A percentile compares a stretch with the other conserved stretches of the same genome.
Conservation (phyloP, 2,113 vertebrate genomes). For the Pandion haliaetus region DNA sequence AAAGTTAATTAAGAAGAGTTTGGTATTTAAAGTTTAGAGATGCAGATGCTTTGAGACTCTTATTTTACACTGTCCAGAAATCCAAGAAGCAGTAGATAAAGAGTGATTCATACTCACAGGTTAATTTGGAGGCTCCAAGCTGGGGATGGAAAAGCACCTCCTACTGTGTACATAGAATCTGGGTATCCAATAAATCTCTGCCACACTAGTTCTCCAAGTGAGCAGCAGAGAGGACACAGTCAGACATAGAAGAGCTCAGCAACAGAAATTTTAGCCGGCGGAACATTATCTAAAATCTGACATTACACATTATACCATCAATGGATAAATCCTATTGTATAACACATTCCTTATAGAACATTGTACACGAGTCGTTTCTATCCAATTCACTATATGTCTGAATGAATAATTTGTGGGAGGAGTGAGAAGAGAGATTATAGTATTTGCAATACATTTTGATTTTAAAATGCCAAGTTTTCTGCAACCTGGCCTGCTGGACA, state of each 20-base stretch:
- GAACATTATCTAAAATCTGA: conserved; percentile 5
- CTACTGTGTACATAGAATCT: neutral
- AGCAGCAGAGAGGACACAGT: neutral
- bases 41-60: conserved; percentile 9
- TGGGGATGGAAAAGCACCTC: neutral
- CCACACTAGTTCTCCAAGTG: neutral
- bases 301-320: neutral
- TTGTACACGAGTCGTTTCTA: neutral
- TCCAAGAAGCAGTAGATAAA: neutral
- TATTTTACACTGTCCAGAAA: conserved; percentile 22
- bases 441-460: conserved; percentile 48
- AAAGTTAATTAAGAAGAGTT: conserved; percentile 60
- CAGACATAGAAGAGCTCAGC: neutral
- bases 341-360: neutral
- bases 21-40: conserved; percentile 25
- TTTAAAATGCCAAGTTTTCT: conserved; percentile 33
- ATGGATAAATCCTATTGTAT: neutral
- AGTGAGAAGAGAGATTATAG: neutral
- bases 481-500: neutral
- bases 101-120: neutral
- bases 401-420: conserved; percentile 22
- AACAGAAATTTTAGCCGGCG: neutral
- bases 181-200: neutral
- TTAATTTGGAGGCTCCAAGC: neutral
- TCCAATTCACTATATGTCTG: conserved; percentile 9